Evolutionary conservation across 35 echinoderm and acorn worm genomes (phyloP), one percentile per base, ranked within the genome.

Genomic region (Ptychodera flava): DNA sequence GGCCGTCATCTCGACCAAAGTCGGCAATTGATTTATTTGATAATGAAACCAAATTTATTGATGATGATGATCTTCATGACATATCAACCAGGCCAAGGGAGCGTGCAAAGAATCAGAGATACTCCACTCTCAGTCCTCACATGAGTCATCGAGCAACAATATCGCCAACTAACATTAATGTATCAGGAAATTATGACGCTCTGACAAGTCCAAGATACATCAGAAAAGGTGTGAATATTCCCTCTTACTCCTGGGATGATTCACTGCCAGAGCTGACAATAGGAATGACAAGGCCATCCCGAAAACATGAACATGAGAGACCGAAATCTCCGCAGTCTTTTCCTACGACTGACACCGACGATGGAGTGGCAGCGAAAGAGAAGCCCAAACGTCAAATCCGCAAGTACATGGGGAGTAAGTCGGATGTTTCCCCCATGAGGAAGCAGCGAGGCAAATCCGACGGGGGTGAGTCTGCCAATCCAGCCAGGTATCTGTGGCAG

Each of bases 31-130:
- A 64, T 64, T 64, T 64, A 22, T 64, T 64, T 64, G 45, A 64
- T 64, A 64, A 64, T 64, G 45, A 64, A 64, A 64, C 45, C 45
- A 64, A 64, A 64, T 64, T 64, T 64, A 64, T 64, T 64, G 45
- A 64, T 64, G 45, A 64, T 64, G 45, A 64, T 64, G 45, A 64
- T 64, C 6, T 22, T 64, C 45, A 64, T 64, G 45, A 64, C 45
- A 64, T 64, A 64, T 64, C 45, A 12, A 64, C 45, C 6, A 64
- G 45, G 45, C 45, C 45, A 64, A 64, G 22, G 22, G 45, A 64
- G 22, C 45, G 22, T 64, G 45, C 45, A 6, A n/a, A n/a, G n/a
- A n/a, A n/a, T n/a, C 45, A 6, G 22, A 64, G 22, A 22, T 64
- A 64, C 22, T 12, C 45, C 45, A 64, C 6, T 12, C 45, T 64